phyloP scores from a whole-genome alignment of 1,140 invertebrate species.

The Danaus plexippus region DNA sequence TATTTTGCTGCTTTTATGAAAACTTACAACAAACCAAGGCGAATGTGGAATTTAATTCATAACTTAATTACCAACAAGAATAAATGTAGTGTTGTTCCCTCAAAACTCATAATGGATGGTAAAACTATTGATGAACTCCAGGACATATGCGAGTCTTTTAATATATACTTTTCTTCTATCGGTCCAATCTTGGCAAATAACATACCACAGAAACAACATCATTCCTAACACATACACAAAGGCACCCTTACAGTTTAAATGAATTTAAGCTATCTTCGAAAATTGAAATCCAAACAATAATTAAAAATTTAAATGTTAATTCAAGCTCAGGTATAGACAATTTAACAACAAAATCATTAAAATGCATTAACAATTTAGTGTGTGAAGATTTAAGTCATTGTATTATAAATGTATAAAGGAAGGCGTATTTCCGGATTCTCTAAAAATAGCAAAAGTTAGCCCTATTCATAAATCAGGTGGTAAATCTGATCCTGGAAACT shows the following conservation, averaged over 20 bases:
- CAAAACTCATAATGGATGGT: conserved; percentile 10
- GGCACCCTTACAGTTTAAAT: too few relatives aligned
- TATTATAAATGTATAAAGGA: conserved; percentile 3
- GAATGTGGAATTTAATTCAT: conserved; percentile 2
- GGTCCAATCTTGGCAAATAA: too few relatives aligned
- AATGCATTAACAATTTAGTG: conserved; percentile 5
- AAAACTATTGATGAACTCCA: conserved; percentile 8
- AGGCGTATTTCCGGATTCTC: conserved; percentile 19
- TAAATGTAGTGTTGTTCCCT: conserved; percentile 9
- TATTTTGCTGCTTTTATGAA: too few relatives aligned
- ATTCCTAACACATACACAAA: too few relatives aligned
- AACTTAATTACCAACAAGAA: conserved; percentile 8
- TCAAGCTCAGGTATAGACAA: conserved; percentile 3
- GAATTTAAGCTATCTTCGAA: neutral
- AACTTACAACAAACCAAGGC: too few relatives aligned
- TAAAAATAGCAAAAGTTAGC: conserved; percentile 29
- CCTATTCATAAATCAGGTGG: conserved; percentile 23
- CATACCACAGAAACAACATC: too few relatives aligned
- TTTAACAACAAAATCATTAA: conserved; percentile 4
- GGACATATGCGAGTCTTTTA: conserved; percentile 7
- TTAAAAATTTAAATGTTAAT: conserved; percentile 5
- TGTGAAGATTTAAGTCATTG: too few relatives aligned
- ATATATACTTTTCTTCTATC: too few relatives aligned
- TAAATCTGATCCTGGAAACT: conserved; percentile 4
- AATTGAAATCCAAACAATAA: conserved; percentile 5